These are phyloP conservation scores for Eulemur albifrons DNA, from an alignment of 2,797 vertebrate genomes.

Conservation along the genomic window DNA sequence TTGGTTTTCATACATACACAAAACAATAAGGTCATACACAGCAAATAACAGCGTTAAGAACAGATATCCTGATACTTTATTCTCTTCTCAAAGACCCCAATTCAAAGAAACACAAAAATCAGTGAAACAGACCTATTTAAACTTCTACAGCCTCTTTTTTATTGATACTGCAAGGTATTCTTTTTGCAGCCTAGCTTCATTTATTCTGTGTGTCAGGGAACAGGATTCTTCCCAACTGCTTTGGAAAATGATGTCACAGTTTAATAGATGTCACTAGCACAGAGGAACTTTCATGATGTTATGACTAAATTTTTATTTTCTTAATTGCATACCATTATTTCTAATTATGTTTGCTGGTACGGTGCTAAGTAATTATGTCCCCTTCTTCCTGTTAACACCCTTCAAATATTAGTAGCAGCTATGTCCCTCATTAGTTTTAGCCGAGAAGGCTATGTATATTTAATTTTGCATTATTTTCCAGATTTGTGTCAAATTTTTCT, in stretches of 20 bases:
- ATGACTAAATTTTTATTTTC: conserved; percentile 73
- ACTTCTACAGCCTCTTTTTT: neutral
- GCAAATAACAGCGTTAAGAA: neutral
- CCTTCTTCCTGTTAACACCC: conserved; percentile 69
- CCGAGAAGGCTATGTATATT: conserved; percentile 57
- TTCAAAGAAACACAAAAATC: conserved; percentile 16
- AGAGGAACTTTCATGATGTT: conserved; percentile 58
- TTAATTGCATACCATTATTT: conserved; percentile 75
- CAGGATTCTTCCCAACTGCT: conserved; percentile 14
- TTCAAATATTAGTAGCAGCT: conserved; percentile 69
- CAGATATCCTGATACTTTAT: neutral
- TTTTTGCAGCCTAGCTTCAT: conserved; percentile 35
- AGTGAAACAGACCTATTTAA: neutral
- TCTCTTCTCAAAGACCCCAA: neutral
- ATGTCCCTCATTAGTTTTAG: conserved; percentile 70
- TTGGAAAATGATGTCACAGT: neutral
- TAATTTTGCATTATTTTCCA: conserved; percentile 55
- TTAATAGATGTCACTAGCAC: conserved; percentile 60
- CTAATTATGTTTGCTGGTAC: conserved; percentile 75
- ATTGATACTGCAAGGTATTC: neutral
- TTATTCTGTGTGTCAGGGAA: conserved; percentile 5
- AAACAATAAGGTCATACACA: neutral
- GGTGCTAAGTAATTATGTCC: conserved; percentile 68
- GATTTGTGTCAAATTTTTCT: conserved; percentile 17
- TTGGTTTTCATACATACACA: neutral